Base-by-base conservation (phyloP, 2,888 invertebrate genomes). In the Myopa testacea region DNA sequence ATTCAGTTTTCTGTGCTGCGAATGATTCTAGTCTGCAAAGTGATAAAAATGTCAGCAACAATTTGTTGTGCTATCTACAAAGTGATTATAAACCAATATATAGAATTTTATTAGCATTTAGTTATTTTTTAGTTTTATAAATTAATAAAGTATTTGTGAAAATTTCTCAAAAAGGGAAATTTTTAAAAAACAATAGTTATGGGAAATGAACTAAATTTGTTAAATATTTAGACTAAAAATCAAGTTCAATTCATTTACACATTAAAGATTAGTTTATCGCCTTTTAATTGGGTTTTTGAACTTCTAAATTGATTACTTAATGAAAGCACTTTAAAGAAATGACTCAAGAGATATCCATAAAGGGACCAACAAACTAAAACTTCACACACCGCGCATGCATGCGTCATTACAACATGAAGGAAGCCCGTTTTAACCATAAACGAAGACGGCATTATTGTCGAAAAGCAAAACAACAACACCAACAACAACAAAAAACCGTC, bases 1-100 rank as follows among this genome's bases (percentile, higher is more conserved):
- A 34, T 65, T 65, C 16, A 12, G 63, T 16, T 14, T 60, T 60
- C 19, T 14, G 6, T 60, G 60, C 10, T 26, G 26, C 6, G 62
- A 10, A 1, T 3, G 19, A 62, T 52, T 12, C 26, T 52, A 55
- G 34, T 75, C 67, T 65, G 52, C 65, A 52, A 73, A 73, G 80
- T 76, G 77, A 78, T 78, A 78, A 80, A 78, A 73, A 45, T 81
- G 81, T 80, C 79, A 79, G 63, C 70, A 76, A 76, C 71, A 77
- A 79, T 78, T 80, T 77, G 78, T 38, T 58, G 60, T 68, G 65
- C 72, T 52, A n/a, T n/a, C n/a, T 38, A n/a, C 52, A 63, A 45
- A 1, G 37, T 52, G 65, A 52, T 74, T 38, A 72, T 60, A 37
- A 65, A 12, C 26, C 26, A 26, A 26, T 26, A 2, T 26, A 26